Percentiles rank a stretch among this genome's conserved stretches.
Evolutionary conservation across 2,888 invertebrate genomes (phyloP).

Genomic region (Acheta domesticus): DNA sequence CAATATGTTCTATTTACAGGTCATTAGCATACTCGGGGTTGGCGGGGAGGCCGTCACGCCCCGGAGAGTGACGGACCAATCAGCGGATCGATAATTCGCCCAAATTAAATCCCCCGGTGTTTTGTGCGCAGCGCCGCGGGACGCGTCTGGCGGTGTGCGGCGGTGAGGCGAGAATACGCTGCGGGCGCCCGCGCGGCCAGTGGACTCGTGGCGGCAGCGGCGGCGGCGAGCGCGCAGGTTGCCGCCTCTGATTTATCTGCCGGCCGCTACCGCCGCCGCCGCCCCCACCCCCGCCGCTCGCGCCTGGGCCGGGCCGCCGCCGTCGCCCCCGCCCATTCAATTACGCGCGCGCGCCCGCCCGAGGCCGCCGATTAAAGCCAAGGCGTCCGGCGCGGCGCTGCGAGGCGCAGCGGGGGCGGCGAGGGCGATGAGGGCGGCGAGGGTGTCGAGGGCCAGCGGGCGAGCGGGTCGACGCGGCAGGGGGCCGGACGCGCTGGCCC

Average conservation of each 20-base stretch:
- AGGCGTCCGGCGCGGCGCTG: neutral
- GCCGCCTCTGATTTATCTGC: constrained; percentile 11
- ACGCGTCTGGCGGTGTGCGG: neutral
- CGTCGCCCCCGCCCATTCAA: constrained; percentile 1
- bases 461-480: too few relatives aligned
- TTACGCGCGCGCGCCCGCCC: neutral
- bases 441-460: too few relatives aligned
- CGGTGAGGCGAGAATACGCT: neutral
- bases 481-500: too few relatives aligned
- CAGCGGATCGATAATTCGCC: constrained; percentile 18
- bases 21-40: neutral
- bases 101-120: neutral
- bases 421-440: neutral
- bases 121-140: neutral
- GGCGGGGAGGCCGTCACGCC: neutral
- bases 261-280: neutral
- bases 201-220: too few relatives aligned
- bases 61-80: neutral
- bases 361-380: constrained; percentile 1
- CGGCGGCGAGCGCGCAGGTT: neutral
- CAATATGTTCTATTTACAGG: neutral
- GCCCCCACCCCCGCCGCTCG: neutral
- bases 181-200: neutral
- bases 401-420: neutral
- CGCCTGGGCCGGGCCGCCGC: neutral